Evolutionary conservation across 2,888 invertebrate genomes (phyloP), one percentile per base, ranked within the genome.

Genomic region (Deilephila porcellus): DNA sequence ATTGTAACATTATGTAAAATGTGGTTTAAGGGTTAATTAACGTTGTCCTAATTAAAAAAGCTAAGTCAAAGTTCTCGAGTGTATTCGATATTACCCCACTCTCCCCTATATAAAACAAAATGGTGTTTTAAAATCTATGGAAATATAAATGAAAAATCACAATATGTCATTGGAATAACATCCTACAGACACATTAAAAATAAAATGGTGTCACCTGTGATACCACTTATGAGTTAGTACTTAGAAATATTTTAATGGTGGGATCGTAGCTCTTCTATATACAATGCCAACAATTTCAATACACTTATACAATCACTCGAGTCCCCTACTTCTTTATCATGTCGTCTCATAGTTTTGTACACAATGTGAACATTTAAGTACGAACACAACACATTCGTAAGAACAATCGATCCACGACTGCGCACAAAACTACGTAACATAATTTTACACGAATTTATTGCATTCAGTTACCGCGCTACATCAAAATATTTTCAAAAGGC

Each of bases 231-330:
- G 87, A 89, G 90, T 91, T 93, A 93, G 90, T 91, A 92, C 93
- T 93, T 93, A 94, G 88, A 93, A 90, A 91, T 93, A 93, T 91
- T 93, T 88, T 88, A 90, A 93, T 94, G 94, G 94, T 94, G 94
- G 94, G 94, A 93, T 94, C 91, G 90, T 91, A 94, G 90, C 90
- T 94, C 91, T 91, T 92, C 90, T 94, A 94, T 93, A 90, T 93
- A 94, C 93, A 93, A 91, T 91, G 93, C 93, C 92, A 89, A 92
- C 92, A 90, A 89, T 89, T 92, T 90, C 86, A 91, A 88, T 91
- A 92, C 88, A 93, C 91, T 91, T 90, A 91, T 90, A 91, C 91
- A 91, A 92, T 92, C 93, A 92, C 90, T 92, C 93, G 90, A 93
- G 91, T 92, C 91, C 85, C 92, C 92, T 93, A 93, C 89, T 83